phyloP scores from a whole-genome alignment of 2,797 vertebrate genomes.

The Diplodus sargus region DNA sequence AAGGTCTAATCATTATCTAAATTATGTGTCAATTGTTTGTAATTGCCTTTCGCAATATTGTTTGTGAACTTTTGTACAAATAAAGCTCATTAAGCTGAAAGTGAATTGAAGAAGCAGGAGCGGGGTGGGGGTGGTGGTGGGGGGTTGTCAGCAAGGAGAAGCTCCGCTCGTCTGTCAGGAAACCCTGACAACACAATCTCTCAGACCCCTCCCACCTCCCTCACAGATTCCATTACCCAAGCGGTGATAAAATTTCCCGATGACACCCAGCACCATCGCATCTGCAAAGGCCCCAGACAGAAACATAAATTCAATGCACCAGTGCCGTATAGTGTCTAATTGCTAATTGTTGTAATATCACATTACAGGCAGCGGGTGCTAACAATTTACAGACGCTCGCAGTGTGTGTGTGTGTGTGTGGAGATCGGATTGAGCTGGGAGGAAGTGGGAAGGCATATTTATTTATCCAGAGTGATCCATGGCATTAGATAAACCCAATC shows the following conservation, averaged over 20 bases:
- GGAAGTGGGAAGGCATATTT: slow-evolving; percentile 55
- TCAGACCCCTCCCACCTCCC: slow-evolving; percentile 58
- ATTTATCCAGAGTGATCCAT: slow-evolving; percentile 63
- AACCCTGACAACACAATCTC: slow-evolving; percentile 78
- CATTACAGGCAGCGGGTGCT: slow-evolving; percentile 68
- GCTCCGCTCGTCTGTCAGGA: slow-evolving; percentile 73
- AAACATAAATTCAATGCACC: slow-evolving; percentile 74
- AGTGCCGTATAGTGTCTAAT: slow-evolving; percentile 62
- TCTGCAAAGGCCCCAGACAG: slow-evolving; percentile 68
- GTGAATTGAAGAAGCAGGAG: slow-evolving; percentile 15
- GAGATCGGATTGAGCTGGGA: slow-evolving; percentile 11
- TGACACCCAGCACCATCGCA: slow-evolving; percentile 74
- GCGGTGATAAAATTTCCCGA: slow-evolving; percentile 79
- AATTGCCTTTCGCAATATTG: slow-evolving; percentile 46
- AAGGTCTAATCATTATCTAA: slow-evolving; percentile 37
- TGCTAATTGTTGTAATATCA: slow-evolving; percentile 84
- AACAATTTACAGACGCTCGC: slow-evolving; percentile 58
- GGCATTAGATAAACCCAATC: slow-evolving; percentile 46
- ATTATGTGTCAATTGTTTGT: slow-evolving; percentile 35
- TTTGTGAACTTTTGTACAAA: slow-evolving; percentile 46
- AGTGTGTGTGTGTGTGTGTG: slow-evolving; percentile 5
- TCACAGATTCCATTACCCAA: slow-evolving; percentile 79
- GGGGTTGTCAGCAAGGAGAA: slow-evolving; percentile 49
- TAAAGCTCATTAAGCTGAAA: slow-evolving; percentile 47
- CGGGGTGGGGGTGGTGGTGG: slow-evolving; percentile 2